A percentile compares a stretch with the other conserved stretches of the same genome.
These are phyloP conservation scores for Scytalopus superciliaris DNA, from an alignment of 2,113 vertebrate genomes.

Conservation along the genomic window DNA sequence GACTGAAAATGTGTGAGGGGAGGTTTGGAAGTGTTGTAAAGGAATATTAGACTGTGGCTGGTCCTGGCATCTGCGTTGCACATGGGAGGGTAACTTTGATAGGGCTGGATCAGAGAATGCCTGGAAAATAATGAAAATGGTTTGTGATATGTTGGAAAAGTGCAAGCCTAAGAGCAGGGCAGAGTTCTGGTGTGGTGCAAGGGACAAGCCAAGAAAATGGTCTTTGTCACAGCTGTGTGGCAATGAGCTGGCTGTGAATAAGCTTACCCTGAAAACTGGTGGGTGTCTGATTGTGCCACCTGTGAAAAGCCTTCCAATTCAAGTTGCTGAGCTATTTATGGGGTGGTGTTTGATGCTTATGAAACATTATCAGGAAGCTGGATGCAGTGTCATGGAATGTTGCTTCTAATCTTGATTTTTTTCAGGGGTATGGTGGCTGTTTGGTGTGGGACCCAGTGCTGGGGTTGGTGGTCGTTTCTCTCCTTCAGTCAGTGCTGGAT, in stretches of 20 bases:
- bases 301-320: background rate
- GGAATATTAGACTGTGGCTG: background rate
- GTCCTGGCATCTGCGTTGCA: background rate
- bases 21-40: background rate
- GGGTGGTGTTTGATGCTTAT: background rate
- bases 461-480: background rate
- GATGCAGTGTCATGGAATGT: background rate
- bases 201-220: accelerated
- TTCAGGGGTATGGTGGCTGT: background rate
- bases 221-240: background rate
- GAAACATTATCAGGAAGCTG: background rate
- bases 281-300: background rate
- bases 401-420: background rate
- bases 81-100: background rate
- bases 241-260: background rate
- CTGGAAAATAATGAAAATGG: background rate
- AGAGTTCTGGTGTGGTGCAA: no score
- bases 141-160: background rate
- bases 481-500: background rate
- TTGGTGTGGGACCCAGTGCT: background rate
- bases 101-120: background rate
- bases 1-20: background rate
- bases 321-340: background rate
- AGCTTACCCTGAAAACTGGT: background rate
- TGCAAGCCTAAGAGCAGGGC: background rate